A percentile compares a stretch with the other conserved stretches of the same genome.
These are phyloP conservation scores for Psittacara wagleri DNA, from an alignment of 2,113 vertebrate genomes.

Conservation along the genomic window DNA sequence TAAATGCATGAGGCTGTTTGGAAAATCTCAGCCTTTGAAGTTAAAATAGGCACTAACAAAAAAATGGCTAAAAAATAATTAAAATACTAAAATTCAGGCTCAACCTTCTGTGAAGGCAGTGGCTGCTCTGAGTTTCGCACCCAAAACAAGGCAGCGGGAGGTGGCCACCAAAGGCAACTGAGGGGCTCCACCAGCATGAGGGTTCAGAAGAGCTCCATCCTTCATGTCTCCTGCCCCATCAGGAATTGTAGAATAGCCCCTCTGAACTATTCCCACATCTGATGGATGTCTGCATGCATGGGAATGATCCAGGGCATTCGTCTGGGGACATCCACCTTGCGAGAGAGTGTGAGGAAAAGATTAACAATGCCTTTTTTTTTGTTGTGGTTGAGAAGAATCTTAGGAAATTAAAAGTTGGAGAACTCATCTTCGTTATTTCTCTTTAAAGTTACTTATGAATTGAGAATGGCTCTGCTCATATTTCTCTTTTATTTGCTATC, in stretches of 20 bases:
- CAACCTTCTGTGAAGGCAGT: background rate
- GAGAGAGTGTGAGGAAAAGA: background rate
- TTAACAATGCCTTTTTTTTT: background rate
- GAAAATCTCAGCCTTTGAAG: constrained; percentile 38
- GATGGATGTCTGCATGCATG: background rate
- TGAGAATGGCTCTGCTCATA: constrained; percentile 53
- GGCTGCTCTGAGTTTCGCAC: background rate
- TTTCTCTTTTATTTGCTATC: constrained; percentile 70
- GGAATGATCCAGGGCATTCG: background rate
- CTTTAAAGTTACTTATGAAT: constrained; percentile 75
- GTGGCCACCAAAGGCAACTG: accelerated
- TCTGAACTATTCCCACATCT: background rate
- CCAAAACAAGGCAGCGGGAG: accelerated
- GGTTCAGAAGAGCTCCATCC: background rate
- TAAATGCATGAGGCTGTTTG: constrained; percentile 30
- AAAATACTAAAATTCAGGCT: background rate
- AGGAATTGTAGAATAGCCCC: background rate
- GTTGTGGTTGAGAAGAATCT: background rate
- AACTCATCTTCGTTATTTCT: constrained; percentile 71
- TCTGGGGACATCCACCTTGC: background rate
- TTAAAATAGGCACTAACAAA: background rate
- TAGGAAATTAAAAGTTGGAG: constrained; percentile 59
- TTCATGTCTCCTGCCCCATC: background rate
- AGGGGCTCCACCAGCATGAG: background rate
- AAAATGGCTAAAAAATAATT: background rate